Conservation (phyloP, 2,888 invertebrate genomes). For the Campoletis raptor region DNA sequence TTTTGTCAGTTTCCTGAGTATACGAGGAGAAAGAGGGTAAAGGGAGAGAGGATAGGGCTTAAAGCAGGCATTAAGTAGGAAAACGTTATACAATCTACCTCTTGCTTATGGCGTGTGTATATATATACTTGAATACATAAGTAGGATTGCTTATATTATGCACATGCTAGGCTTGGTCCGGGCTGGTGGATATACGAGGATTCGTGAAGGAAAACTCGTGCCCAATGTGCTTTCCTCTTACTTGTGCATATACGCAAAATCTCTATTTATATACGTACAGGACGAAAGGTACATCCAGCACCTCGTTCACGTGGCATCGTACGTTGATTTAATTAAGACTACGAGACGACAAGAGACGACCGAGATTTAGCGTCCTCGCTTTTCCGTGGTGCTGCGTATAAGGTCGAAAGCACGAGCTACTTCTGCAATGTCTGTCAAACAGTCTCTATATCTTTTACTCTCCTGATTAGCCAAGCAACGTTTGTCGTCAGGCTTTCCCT, state of each 20-base stretch:
- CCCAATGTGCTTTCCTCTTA: conserved; percentile 22
- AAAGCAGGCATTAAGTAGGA: conserved; percentile 50
- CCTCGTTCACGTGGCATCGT: conserved; percentile 60
- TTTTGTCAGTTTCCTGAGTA: conserved; percentile 33
- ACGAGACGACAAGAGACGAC: conserved; percentile 61
- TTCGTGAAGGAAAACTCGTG: conserved; percentile 28
- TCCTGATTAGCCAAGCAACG: conserved; percentile 51
- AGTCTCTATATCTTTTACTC: conserved; percentile 6
- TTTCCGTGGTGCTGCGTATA: conserved; percentile 38
- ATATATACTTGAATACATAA: neutral
- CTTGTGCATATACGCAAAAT: conserved; percentile 7
- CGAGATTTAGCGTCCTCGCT: conserved; percentile 66
- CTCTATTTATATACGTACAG: conserved; percentile 29
- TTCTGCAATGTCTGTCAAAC: conserved; percentile 44
- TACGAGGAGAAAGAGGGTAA: neutral
- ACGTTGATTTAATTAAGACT: conserved; percentile 74
- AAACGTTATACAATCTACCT: conserved; percentile 47
- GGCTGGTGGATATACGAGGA: conserved; percentile 26
- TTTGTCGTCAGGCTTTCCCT: conserved; percentile 54
- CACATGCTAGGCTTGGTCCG: conserved; percentile 23
- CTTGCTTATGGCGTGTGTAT: conserved; percentile 24
- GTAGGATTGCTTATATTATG: conserved; percentile 25
- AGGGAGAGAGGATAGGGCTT: conserved; percentile 24
- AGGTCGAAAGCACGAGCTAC: conserved; percentile 46
- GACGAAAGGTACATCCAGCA: conserved; percentile 42